Conservation (phyloP, 1,140 invertebrate species). For the Eumaeus atala region DNA sequence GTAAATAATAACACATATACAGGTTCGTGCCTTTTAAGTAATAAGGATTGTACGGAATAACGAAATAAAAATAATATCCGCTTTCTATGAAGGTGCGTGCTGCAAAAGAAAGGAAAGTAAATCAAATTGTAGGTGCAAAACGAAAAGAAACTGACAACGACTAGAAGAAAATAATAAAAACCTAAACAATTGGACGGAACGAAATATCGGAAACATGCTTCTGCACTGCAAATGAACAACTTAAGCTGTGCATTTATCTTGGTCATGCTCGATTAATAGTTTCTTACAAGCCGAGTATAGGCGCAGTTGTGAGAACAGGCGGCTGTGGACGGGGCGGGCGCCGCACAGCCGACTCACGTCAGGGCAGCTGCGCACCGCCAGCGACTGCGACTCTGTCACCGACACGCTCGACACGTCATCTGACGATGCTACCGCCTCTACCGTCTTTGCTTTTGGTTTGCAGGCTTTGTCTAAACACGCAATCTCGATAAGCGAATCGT, state of each 20-base stretch:
- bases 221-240: slow-evolving; percentile 17
- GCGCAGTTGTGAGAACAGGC: slow-evolving; percentile 10
- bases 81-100: not conserved
- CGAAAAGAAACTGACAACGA: not conserved
- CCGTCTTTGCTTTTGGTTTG: slow-evolving; percentile 24
- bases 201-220: slow-evolving; percentile 13
- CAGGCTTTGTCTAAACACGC: slow-evolving; percentile 38
- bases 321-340: slow-evolving; percentile 77
- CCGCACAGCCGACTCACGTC: slow-evolving; percentile 33
- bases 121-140: slow-evolving; percentile 11
- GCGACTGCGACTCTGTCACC: not conserved
- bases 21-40: no score
- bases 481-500: slow-evolving; percentile 35
- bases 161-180: not conserved
- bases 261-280: slow-evolving; percentile 55
- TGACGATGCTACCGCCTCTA: slow-evolving; percentile 31
- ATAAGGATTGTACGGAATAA: no score
- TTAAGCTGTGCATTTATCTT: slow-evolving; percentile 41
- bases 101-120: slow-evolving; percentile 2
- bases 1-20: no score
- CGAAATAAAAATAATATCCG: no score
- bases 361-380: slow-evolving; percentile 45
- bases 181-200: slow-evolving; percentile 4
- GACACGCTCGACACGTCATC: slow-evolving; percentile 22
- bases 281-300: slow-evolving; percentile 45